Base-by-base conservation (phyloP, 2,797 vertebrate genomes). In the Danio tinwini region DNA sequence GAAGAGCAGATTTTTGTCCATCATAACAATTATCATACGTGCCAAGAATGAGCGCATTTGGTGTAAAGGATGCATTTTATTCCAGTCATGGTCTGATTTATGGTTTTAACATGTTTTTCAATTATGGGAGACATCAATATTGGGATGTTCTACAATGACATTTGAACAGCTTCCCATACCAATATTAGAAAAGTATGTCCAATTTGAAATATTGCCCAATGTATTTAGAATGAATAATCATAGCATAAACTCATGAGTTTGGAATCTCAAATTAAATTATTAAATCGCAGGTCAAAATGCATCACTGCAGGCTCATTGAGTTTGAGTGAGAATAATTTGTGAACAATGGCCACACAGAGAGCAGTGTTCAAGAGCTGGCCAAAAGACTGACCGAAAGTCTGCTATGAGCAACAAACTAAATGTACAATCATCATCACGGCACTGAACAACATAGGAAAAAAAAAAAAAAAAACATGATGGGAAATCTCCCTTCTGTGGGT, bases 291-390 rank as follows among this genome's bases (percentile, higher is more conserved):
- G 65, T 75, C 71, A 81, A 71, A 64, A 56, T 78, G 50, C 74
- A 80, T 37, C 49, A 82, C 21, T 49, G 55, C 76, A 80, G 72
- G 61, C 72, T 80, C 61, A 80, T 58, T n/a, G 29, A 74, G 68
- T 77, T 58, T 58, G 50, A 74, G 53, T 82, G 72, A 64, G 50
- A 55, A 74, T 78, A 85, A 82, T 65, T 75, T 16, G 17, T 12
- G n/a, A 73, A 80, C 55, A 73, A 77, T 47, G 50, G 63, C 53
- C 56, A 58, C 55, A 74, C 55, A 74, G 69, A 73, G 47, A 67
- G 74, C 21, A 44, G 69, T 74, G 52, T 52, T 64, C 49, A 82
- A 65, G 79, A 17, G 17, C 68, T 45, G n/a, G 61, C 67, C 58
- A 44, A 49, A 69, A 29, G 42, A 80, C 56, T 79, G 58, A 82